Evolutionary conservation across 2,113 vertebrate genomes (phyloP), one percentile per base, ranked within the genome.

Genomic region (Cairina moschata): DNA sequence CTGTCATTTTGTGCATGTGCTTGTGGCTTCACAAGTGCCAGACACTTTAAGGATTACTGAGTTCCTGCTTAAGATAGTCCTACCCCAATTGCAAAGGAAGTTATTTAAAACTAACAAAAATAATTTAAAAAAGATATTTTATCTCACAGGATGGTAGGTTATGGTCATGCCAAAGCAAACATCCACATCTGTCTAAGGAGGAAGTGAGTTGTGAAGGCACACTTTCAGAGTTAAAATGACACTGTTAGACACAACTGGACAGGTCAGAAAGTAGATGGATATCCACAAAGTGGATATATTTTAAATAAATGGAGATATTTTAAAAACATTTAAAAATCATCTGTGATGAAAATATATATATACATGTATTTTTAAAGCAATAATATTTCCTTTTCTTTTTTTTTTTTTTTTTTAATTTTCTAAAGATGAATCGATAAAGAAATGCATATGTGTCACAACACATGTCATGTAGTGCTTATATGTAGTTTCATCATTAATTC

Each of bases 321-420:
- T 32, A 16, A 65, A 40, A 78, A 58, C 15, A 2, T 17, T 80
- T 52, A 29, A 16, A 65, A 40, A 78, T 54, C 15, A 2, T 26
- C 2, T 78, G 78, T 25, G 67, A 17, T 25, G 14, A 32, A 88
- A 88, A 73, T 55, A 11, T 3, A 29, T 36, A 0, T 46, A 88
- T 40, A 40, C 40, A 40, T 13, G 40, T 40, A 40, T 40, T 93
- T 36, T 11, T 69, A 46, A 86, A 77, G 56, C 17, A 81, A 31
- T 18, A 17, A 25, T 0, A 8, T 50, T 48, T 56, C 0, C 4
- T 60, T 4, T 31, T 18, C 38, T 55, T 26, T 7, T 50, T 50
- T 25, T 21, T 50, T 50, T 50, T 65, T 66, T 69, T 50, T 25
- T 21, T 50, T 50, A 25, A 65, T 66, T 69, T 91, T 28, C 17